Evolutionary conservation across 2,113 vertebrate species (phyloP), one percentile per base, ranked within the genome.

Genomic region (Octodon degus): DNA sequence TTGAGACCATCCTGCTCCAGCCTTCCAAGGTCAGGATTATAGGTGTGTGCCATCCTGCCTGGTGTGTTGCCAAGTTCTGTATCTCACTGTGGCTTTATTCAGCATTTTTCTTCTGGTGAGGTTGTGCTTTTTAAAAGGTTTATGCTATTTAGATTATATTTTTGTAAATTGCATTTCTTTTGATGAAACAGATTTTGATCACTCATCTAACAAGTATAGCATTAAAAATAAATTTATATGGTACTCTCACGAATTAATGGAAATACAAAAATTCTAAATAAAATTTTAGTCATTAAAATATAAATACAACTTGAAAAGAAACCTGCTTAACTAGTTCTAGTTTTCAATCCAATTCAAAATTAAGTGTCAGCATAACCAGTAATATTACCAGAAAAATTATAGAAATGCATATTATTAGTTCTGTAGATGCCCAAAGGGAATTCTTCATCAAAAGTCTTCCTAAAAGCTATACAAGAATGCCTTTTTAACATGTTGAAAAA

Each of bases 401-500:
- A 80, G 86, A 91, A 93, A 95, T 74, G 62, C 84, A 80, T 90
- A 40, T 74, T 67, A 85, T 80, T 90, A 97, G 58, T 87, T 96
- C 53, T 65, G 82, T 62, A 91, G 94, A 96, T 91, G 17, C 67
- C 68, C 47, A 90, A 93, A 91, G 55, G 47, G 25, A 85, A 84
- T 76, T 96, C 88, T 84, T 93, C 58, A 76, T 74, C 86, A 81
- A 93, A 86, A 94, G 60, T 60, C 87, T 94, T 65, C 67, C 84
- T 89, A 77, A 77, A 86, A 96, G 86, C 74, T 91, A 89, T 82
- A 84, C 89, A 84, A 81, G 5, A 0, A 74, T 90, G 67, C 32
- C 84, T 95, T 85, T 94, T 96, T 96, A 93, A 80, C 97, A 96
- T 93, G 79, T 96, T 88, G 53, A 96, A 97, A 92, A 96, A 60